Conservation (phyloP, 2,113 vertebrate genomes). For the Gavia stellata region DNA sequence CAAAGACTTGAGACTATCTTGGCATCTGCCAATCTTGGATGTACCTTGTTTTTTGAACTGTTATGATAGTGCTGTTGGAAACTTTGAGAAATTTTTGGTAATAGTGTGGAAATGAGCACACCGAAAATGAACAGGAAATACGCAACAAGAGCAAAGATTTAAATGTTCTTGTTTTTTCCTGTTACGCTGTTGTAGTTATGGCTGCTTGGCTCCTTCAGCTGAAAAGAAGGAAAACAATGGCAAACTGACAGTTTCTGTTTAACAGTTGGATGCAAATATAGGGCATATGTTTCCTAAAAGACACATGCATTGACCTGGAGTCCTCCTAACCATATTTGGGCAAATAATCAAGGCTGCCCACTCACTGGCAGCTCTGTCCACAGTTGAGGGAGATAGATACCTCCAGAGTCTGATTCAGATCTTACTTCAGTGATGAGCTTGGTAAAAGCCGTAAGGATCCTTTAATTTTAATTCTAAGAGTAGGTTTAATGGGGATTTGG, state of each 20-base stretch:
- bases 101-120: neutral
- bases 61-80: neutral
- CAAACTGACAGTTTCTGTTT: neutral
- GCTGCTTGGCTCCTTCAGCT: neutral
- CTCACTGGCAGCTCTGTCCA: neutral
- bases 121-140: neutral
- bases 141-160: neutral
- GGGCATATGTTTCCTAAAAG: neutral
- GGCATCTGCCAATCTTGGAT: neutral
- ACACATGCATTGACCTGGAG: neutral
- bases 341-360: neutral
- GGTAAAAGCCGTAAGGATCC: neutral
- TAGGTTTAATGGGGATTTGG: neutral
- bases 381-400: neutral
- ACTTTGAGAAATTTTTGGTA: neutral
- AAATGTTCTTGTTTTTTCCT: constrained; percentile 27
- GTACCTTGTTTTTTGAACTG: neutral
- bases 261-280: neutral
- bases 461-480: neutral
- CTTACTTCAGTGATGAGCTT: neutral
- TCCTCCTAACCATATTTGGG: neutral
- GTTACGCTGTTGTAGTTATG: neutral
- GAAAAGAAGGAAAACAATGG: neutral
- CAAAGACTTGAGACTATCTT: neutral
- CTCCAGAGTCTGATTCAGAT: neutral